Base-by-base conservation (phyloP, 2,888 invertebrate species). In the Rutpela maculata region DNA sequence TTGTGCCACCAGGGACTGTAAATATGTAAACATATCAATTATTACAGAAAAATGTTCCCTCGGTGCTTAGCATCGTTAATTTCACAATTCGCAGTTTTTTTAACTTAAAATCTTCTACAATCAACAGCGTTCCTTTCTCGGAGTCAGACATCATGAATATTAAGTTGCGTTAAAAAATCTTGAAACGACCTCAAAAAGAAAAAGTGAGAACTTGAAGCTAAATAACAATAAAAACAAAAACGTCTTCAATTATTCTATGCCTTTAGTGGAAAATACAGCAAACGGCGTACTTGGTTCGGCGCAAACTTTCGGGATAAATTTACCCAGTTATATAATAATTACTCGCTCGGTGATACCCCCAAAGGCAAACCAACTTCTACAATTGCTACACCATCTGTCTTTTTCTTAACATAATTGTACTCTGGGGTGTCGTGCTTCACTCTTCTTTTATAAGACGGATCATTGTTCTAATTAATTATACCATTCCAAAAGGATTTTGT, bases 341-440 rank as follows among this genome's bases (percentile, higher is more conserved):
- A 63, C 19, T 72, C n/a, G 55, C 17, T 60, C 69, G 1, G 62
- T 62, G 22, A 55, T 63, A 18, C 60, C 70, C 67, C 70, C 38
- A 57, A 70, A 70, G 69, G 70, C 70, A 70, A 70, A 35, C 70
- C 72, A 63, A 72, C 72, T 63, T 72, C 43, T 50, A 63, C 63
- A 72, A 55, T 55, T 63, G 63, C 17, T 62, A 31, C 63, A 50
- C 72, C 70, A 35, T 70, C 55, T 50, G 72, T 63, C 63, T 63
- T 72, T 72, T 31, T 63, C 72, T 72, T 38, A 38, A 31, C 62
- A 56, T 63, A 31, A 72, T 67, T 55, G n/a, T 26, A 26, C 67
- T 55, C 67, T 12, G 17, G 26, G 55, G 67, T 50, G 55, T 56
- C 55, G 55, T 55, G 22, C 10, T 55, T 67, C 55, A 15, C 0